phyloP scores from a whole-genome alignment of 2,888 invertebrate species.

The Myopa tessellatipennis region DNA sequence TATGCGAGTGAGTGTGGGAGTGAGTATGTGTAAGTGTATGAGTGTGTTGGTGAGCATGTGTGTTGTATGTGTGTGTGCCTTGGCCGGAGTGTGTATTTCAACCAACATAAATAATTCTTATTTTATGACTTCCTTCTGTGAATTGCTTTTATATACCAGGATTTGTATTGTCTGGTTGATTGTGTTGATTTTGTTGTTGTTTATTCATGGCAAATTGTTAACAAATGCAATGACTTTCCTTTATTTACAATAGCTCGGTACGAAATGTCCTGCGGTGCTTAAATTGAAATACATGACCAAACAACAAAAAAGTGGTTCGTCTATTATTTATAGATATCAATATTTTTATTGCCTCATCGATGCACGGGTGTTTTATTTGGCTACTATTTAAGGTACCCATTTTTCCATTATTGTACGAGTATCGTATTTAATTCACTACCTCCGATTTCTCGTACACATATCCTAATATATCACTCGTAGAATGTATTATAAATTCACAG shows the following conservation, averaged over 20 bases:
- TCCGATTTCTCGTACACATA: too few species aligned
- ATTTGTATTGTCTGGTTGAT: constrained; percentile 1
- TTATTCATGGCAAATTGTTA: constrained; percentile 4
- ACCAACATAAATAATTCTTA: constrained; percentile 3
- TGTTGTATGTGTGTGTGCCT: not conserved
- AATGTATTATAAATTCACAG: too few species aligned
- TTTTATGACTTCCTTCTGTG: constrained; percentile 13
- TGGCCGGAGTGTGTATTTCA: not conserved
- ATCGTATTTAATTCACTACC: too few species aligned
- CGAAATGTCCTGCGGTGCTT: constrained; percentile 1
- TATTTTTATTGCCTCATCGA: not conserved
- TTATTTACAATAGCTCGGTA: not conserved
- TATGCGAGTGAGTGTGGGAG: not conserved
- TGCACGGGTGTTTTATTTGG: not conserved
- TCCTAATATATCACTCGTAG: too few species aligned
- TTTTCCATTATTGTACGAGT: too few species aligned
- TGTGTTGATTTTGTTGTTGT: not conserved
- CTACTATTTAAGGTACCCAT: too few species aligned
- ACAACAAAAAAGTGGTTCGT: too few species aligned
- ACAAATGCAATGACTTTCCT: constrained; percentile 10
- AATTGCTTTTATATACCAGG: not conserved
- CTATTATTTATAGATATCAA: not conserved
- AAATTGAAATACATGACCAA: not conserved
- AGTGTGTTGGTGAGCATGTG: not conserved
- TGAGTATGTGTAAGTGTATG: not conserved